Conservation (phyloP, 1,140 invertebrate species). For the Oncopodura yosiiana region DNA sequence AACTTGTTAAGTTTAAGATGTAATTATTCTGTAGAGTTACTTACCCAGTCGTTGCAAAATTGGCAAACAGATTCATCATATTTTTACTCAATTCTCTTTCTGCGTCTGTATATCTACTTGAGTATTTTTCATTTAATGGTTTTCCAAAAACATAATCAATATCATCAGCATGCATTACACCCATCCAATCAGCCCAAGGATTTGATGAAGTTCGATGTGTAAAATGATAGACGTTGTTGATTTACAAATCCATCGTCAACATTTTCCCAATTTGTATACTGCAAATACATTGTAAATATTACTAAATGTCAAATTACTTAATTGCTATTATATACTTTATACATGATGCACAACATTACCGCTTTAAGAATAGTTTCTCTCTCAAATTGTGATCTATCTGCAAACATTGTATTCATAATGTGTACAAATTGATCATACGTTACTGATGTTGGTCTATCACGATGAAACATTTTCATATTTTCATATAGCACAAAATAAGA, state of each 20-base stretch:
- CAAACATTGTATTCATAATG: slow-evolving; percentile 77
- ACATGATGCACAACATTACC: slow-evolving; percentile 45
- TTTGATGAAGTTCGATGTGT: slow-evolving; percentile 71
- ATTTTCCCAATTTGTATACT: slow-evolving; percentile 86
- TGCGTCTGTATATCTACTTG: slow-evolving; percentile 64
- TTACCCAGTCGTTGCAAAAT: slow-evolving; percentile 77
- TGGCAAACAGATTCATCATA: slow-evolving; percentile 74
- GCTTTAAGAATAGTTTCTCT: slow-evolving; percentile 80
- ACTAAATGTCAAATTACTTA: neutral
- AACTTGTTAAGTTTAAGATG: neutral
- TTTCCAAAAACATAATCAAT: slow-evolving; percentile 92
- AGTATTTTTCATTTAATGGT: slow-evolving; percentile 55
- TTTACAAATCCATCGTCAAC: slow-evolving; percentile 68
- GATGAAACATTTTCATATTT: slow-evolving; percentile 78
- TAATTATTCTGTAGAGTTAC: neutral
- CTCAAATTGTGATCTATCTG: slow-evolving; percentile 69
- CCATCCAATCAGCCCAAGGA: slow-evolving; percentile 94
- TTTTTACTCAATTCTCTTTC: slow-evolving; percentile 70
- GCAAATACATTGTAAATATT: slow-evolving; percentile 38
- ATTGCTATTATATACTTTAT: too few relatives aligned
- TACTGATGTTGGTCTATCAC: slow-evolving; percentile 65
- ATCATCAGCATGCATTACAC: slow-evolving; percentile 91
- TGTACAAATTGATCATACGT: slow-evolving; percentile 71
- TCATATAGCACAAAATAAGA: slow-evolving; percentile 83
- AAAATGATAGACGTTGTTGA: slow-evolving; percentile 51